Base-by-base conservation (phyloP, 2,888 invertebrate species). In the Craniophora ligustri region DNA sequence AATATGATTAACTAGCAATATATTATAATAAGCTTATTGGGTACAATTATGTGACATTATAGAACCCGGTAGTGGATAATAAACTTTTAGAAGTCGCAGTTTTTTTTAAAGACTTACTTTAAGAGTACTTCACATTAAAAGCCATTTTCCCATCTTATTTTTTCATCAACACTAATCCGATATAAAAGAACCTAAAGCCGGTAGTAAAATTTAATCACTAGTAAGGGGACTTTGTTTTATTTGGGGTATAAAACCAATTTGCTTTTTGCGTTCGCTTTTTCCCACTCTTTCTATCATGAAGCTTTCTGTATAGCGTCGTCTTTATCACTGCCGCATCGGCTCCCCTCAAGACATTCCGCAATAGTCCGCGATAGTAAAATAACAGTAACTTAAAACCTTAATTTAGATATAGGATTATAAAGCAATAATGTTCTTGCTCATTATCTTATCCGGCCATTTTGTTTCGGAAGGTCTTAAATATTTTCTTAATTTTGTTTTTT, bases 181-280 rank as follows among this genome's bases (percentile, higher is more conserved):
- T 51, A 62, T 64, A 63, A 69, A 72, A 53, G 41, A 64, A 66
- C 68, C 68, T 62, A 59, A 72, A 67, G 72, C 65, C 66, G 65
- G 69, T 54, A 76, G 51, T 79, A 70, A 79, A 80, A 67, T 74
- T 68, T 69, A 76, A 79, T 79, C 73, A 74, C 70, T 58, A 50
- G 54, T 65, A 56, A 64, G 61, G 73, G 67, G 68, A 60, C 69
- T 72, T 72, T 69, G 65, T 77, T 78, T 77, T 77, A 75, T 77
- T 76, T 69, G 66, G 63, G 49, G 44, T 65, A 69, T 64, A 63
- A 73, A 75, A 67, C 65, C 63, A 67, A 72, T 72, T 72, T 74
- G 64, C 54, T 28, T 70, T 46, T 64, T 59, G 51, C 62, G 55
- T 56, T 55, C 16, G 5, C 6, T 32, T n/a, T n/a, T 58, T 18